Evolutionary conservation across 2,888 invertebrate genomes (phyloP).

Genomic region (Lithophane leautieri): DNA sequence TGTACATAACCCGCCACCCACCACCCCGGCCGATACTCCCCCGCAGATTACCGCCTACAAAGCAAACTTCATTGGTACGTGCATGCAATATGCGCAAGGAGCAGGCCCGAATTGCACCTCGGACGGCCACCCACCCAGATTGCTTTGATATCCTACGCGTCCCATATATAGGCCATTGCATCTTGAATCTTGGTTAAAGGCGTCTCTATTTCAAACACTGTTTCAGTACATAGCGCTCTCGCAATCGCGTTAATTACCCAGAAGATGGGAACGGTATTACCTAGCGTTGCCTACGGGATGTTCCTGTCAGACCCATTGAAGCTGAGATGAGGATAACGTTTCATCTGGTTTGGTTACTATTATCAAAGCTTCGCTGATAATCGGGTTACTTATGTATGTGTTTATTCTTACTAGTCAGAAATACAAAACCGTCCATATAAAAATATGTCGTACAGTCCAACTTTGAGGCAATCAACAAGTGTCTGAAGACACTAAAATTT

Average conservation of each 20-base stretch:
- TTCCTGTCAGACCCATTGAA: conserved; percentile 51
- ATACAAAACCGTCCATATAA: not conserved
- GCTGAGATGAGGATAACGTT: conserved; percentile 44
- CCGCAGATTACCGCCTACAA: conserved; percentile 90
- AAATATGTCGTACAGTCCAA: not conserved
- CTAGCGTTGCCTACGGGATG: conserved; percentile 49
- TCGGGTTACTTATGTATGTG: not conserved
- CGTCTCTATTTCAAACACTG: conserved; percentile 76
- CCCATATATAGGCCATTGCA: conserved; percentile 80
- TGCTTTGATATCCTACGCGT: conserved; percentile 87
- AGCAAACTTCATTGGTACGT: conserved; percentile 91
- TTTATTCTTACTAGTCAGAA: not conserved
- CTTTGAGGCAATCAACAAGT: conserved; percentile 50
- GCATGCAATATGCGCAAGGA: conserved; percentile 91
- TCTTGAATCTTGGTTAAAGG: conserved; percentile 80
- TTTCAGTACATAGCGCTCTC: conserved; percentile 70
- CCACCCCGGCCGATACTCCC: conserved; percentile 86
- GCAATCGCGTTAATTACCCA: conserved; percentile 85
- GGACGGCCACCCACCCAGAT: conserved; percentile 79
- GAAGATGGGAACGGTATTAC: conserved; percentile 69
- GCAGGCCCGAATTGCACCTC: conserved; percentile 86
- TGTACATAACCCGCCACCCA: conserved; percentile 89
- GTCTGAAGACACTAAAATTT: conserved; percentile 27
- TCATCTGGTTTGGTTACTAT: conserved; percentile 23
- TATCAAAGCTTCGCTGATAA: conserved; percentile 10